Evolutionary conservation across 2,888 invertebrate species (phyloP), one percentile per base, ranked within the genome.

Genomic region (Hyles lineata): DNA sequence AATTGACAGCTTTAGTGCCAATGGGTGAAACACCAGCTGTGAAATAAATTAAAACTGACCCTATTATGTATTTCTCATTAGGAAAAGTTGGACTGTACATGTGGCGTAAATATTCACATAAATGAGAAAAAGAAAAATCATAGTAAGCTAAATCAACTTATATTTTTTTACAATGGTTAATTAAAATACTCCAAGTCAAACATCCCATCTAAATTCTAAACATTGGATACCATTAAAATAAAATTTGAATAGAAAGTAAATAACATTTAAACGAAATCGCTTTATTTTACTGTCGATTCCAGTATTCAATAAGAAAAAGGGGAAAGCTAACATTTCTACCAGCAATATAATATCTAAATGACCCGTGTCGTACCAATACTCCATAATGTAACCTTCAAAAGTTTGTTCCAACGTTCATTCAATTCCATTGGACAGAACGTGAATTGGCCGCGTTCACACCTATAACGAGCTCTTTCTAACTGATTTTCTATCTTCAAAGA

Each of bases 241-340:
- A 75, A 74, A 74, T 72, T 75, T 55, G 61, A 61, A 58, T 70
- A 63, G 70, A 52, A 60, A 55, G 67, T 58, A 25, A 32, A 50
- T 67, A 50, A 67, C 15, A 43, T 43, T 43, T 43, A 43, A 50
- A 50, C 23, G 21, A 23, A 67, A 67, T 67, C 43, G 43, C 43
- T 43, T 50, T 23, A 17, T 67, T 62, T 2, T 62, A 35, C 32
- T 5, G 50, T 17, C 43, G 21, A n/a, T 43, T 23, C 17, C 1
- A 7, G 21, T 21, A 67, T 43, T 43, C 23, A 55, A 55, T 21
- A 63, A 21, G 61, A 61, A 62, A 67, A 50, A 50, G 43, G 43
- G 50, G 50, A 50, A 67, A 63, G 63, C 43, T 35, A 15, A 35
- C n/a, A n/a, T 58, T 63, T 23, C 67, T 50, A 23, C 23, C 8